Evolutionary conservation across 2,888 invertebrate species (phyloP).

Genomic region (Hipparchia sbordonii): DNA sequence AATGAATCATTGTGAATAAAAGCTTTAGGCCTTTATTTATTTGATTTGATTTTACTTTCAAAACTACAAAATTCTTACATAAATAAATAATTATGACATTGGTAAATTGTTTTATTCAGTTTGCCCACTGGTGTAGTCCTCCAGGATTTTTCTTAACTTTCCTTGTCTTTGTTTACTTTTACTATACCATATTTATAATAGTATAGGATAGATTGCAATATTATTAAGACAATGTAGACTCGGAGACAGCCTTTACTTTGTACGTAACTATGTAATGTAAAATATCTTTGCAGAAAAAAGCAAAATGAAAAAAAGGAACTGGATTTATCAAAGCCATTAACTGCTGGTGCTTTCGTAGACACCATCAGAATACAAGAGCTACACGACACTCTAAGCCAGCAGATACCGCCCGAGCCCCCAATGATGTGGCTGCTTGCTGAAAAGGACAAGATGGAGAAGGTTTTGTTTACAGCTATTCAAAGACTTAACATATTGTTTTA

Average conservation of each 20-base stretch:
- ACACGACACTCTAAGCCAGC: constrained; percentile 63
- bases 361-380: constrained; percentile 83
- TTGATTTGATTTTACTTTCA: too few relatives aligned
- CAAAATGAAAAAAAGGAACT: constrained; percentile 84
- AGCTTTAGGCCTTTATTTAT: too few relatives aligned
- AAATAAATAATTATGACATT: too few relatives aligned
- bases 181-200: too few relatives aligned
- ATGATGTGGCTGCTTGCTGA: constrained; percentile 70
- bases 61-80: too few relatives aligned
- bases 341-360: constrained; percentile 90
- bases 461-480: constrained; percentile 38
- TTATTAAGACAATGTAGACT: too few relatives aligned
- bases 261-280: background rate
- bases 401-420: constrained; percentile 70
- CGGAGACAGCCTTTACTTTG: background rate
- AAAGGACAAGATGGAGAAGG: constrained; percentile 67
- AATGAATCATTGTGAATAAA: too few relatives aligned
- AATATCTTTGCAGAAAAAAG: constrained; percentile 31
- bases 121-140: too few relatives aligned
- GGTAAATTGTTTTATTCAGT: too few relatives aligned
- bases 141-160: too few relatives aligned
- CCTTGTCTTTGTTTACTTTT: too few relatives aligned
- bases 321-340: constrained; percentile 88
- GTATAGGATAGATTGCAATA: too few relatives aligned
- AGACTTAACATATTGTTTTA: background rate